Evolutionary conservation across 2,888 invertebrate species (phyloP).

Genomic region (Drosophila niveifrons): DNA sequence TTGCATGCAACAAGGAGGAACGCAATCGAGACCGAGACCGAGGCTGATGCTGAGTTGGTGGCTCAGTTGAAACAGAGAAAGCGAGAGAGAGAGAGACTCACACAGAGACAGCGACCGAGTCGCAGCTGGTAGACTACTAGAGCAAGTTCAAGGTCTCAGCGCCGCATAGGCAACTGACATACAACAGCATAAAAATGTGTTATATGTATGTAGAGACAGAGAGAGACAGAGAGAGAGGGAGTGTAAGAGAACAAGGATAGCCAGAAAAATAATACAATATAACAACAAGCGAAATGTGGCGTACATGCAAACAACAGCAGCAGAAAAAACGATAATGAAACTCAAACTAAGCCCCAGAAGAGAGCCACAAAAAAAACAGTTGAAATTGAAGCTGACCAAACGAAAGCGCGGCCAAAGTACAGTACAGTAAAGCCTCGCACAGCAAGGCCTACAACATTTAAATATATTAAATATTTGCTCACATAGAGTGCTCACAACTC

Average conservation of each 20-base stretch:
- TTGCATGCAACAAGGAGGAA: conserved; percentile 14
- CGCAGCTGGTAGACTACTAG: conserved; percentile 9
- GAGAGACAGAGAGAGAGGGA: conserved; percentile 7
- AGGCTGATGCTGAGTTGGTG: no score
- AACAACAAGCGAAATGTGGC: neutral
- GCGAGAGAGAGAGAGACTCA: no score
- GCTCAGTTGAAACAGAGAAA: no score
- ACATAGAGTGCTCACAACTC: neutral
- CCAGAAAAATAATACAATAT: no score
- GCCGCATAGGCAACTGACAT: conserved; percentile 31
- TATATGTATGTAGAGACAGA: conserved; percentile 5
- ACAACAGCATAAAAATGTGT: conserved; percentile 28
- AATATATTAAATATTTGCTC: neutral
- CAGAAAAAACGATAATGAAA: neutral
- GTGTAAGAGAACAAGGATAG: neutral
- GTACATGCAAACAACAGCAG: neutral
- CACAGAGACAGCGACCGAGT: neutral
- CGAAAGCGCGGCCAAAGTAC: neutral
- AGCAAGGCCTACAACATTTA: neutral
- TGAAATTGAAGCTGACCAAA: conserved; percentile 13
- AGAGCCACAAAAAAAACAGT: neutral
- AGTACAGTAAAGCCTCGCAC: conserved; percentile 5
- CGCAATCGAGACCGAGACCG: neutral
- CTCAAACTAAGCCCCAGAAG: neutral
- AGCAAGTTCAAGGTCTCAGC: conserved; percentile 65